Percentiles rank a stretch among this genome's conserved stretches.
Evolutionary conservation across 1,140 invertebrate species (phyloP).

Genomic region (Diorhabda carinulata): DNA sequence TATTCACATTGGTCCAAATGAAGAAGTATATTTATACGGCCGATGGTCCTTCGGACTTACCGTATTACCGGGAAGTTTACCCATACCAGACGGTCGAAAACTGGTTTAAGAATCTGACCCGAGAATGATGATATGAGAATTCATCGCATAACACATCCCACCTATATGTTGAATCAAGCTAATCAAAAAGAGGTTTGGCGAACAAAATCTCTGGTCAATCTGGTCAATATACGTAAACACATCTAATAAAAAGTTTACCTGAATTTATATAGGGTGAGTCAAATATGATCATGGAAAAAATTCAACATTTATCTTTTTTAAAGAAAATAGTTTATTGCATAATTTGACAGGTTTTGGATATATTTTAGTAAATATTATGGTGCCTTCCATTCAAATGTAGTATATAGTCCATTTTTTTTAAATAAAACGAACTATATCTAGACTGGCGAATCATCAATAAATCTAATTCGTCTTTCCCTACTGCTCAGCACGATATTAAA

Average conservation of each 20-base stretch:
- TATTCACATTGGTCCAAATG: too few relatives aligned
- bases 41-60: background rate
- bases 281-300: background rate
- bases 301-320: background rate
- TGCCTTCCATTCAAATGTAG: too few relatives aligned
- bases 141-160: background rate
- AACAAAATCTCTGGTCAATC: background rate
- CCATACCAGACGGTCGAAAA: slow-evolving; percentile 1
- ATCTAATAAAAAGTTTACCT: slow-evolving; percentile 3
- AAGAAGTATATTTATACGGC: too few relatives aligned
- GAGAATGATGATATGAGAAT: background rate
- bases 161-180: background rate
- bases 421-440: too few relatives aligned
- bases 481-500: too few relatives aligned
- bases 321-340: background rate
- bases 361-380: too few relatives aligned
- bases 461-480: too few relatives aligned
- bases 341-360: background rate
- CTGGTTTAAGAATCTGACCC: slow-evolving; percentile 1
- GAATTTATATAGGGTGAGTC: background rate
- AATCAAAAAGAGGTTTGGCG: background rate
- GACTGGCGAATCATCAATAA: too few relatives aligned
- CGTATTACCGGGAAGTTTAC: background rate
- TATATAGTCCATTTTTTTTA: too few relatives aligned
- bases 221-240: background rate